Conservation (phyloP, 2,888 invertebrate genomes). For the Augiades crinisus region DNA sequence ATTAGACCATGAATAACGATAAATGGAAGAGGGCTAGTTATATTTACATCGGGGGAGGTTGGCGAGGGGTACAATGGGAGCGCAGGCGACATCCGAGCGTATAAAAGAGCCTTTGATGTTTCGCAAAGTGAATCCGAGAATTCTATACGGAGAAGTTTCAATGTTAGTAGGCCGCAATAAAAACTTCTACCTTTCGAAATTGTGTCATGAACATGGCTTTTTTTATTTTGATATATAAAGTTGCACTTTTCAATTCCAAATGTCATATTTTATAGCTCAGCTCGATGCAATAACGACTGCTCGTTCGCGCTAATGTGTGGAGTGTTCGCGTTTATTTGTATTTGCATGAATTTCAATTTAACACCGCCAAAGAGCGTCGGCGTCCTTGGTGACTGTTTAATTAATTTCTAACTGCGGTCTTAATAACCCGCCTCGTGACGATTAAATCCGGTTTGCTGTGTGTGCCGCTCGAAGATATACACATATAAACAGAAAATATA, state of each 20-base stretch:
- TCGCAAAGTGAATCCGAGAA: slow-evolving; percentile 17
- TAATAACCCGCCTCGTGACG: slow-evolving; percentile 19
- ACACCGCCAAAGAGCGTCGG: slow-evolving; percentile 4
- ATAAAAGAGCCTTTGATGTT: slow-evolving; percentile 16
- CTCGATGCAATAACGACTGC: background rate
- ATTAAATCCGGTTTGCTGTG: slow-evolving; percentile 20
- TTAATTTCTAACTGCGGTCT: slow-evolving; percentile 17
- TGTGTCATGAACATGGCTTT: slow-evolving; percentile 5
- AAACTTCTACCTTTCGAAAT: slow-evolving; percentile 2
- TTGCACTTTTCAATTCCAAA: background rate
- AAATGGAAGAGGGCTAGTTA: slow-evolving; percentile 10
- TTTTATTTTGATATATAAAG: background rate
- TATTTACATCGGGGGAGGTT: slow-evolving; percentile 8
- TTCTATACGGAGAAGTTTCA: slow-evolving; percentile 15
- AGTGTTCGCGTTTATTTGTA: slow-evolving; percentile 1
- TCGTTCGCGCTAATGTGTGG: background rate
- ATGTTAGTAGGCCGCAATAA: slow-evolving; percentile 19
- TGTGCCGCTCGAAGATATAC: slow-evolving; percentile 14
- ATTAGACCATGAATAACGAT: slow-evolving; percentile 6
- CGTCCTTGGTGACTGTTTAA: slow-evolving; percentile 16
- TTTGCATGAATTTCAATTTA: slow-evolving; percentile 5
- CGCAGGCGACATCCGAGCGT: slow-evolving; percentile 10
- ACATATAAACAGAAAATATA: too few species aligned
- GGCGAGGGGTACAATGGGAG: slow-evolving; percentile 13
- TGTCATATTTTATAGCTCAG: slow-evolving; percentile 1